Base-by-base conservation (phyloP, 2,797 vertebrate species). In the Dallia pectoralis region DNA sequence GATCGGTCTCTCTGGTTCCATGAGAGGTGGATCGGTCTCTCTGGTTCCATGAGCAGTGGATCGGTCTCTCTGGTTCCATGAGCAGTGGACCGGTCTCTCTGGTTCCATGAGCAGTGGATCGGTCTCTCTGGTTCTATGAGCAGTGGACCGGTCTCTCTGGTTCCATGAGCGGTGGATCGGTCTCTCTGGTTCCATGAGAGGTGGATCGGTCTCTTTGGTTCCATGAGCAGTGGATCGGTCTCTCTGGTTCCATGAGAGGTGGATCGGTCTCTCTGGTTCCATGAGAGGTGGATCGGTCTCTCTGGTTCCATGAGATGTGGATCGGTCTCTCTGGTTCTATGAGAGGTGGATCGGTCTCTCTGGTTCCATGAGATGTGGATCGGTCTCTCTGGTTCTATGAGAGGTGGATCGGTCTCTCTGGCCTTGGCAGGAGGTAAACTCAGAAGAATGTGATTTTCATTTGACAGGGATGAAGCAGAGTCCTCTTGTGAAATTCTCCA, bases 401-500 rank as follows among this genome's bases (percentile, higher is more conserved):
- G 33, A 8, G 33, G 33, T 36, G 3, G 33, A 36, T 49, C 4
- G 7, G 5, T 14, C 40, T 4, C 2, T 64, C 5, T 51, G 44
- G 7, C 65, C 14, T 2, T 25, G 65, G 30, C 22, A 69, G 29
- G n/a, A 73, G 27, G 15, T 72, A 79, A 81, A 83, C 81, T 81
- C 78, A 40, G 69, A 81, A 85, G 83, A 85, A 86, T 88, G 74
- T 74, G 32, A 68, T 25, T 77, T 73, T 78, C 79, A 30, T 71
- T 72, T 79, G 71, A 4, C 77, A 56, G 76, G 53, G 71, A 33
- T 19, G 72, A 81, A 77, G 74, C 61, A 47, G 69, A 68, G 48
- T 6, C 47, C 70, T 29, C 0, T 76, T 81, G 91, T 86, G 86
- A 91, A 83, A 91, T 91, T 89, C 81, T 69, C 64, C 86, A 79